phyloP scores from a whole-genome alignment of 2,888 invertebrate genomes.

The Petrophora chlorosata region DNA sequence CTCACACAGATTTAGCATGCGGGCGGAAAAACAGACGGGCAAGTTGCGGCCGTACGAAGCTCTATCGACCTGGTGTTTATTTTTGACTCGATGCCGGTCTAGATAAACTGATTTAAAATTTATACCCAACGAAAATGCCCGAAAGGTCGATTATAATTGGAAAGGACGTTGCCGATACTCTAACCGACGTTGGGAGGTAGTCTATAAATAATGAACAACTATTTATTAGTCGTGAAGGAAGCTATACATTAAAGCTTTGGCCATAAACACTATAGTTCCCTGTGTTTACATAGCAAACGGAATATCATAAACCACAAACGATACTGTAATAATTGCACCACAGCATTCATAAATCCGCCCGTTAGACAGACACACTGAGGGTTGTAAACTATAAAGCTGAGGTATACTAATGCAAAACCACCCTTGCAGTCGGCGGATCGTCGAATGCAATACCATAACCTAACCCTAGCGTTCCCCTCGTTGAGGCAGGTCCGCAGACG shows the following conservation, averaged over 20 bases:
- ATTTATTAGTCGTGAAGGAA: conserved; percentile 4
- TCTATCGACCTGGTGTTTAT: conserved; percentile 73
- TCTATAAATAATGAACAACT: conserved; percentile 8
- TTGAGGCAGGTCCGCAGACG: conserved; percentile 73
- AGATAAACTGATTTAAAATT: conserved; percentile 67
- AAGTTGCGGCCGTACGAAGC: conserved; percentile 46
- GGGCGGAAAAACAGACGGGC: conserved; percentile 37
- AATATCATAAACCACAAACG: conserved; percentile 42
- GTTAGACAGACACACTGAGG: conserved; percentile 71
- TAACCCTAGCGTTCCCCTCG: conserved; percentile 77
- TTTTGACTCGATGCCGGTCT: conserved; percentile 57
- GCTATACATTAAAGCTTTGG: conserved; percentile 16
- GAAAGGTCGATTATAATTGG: conserved; percentile 39
- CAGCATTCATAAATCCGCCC: conserved; percentile 71
- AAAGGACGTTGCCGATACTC: conserved; percentile 8
- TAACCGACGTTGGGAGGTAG: neutral
- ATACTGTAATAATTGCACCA: conserved; percentile 69
- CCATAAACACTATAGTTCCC: conserved; percentile 7
- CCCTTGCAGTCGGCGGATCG: conserved; percentile 71
- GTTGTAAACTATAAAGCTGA: conserved; percentile 55
- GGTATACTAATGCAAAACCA: conserved; percentile 74
- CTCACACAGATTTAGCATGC: conserved; percentile 36
- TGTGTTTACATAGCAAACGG: conserved; percentile 28
- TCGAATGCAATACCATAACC: conserved; percentile 79
- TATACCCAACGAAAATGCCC: conserved; percentile 56